Base-by-base conservation (phyloP, 2,113 vertebrate species). In the Peromyscus polionotus region DNA sequence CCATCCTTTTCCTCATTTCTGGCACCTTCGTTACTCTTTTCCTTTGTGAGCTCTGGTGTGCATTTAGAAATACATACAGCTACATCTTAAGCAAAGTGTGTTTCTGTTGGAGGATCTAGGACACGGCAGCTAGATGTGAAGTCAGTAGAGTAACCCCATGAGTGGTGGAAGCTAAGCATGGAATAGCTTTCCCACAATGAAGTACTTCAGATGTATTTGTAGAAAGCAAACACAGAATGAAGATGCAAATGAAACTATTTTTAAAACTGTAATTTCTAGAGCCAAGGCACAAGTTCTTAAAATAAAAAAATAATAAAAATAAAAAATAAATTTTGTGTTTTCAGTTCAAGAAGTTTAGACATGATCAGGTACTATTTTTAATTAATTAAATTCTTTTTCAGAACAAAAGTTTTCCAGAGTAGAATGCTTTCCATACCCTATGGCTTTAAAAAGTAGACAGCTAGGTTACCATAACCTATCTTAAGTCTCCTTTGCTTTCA, bases 291-390 rank as follows among this genome's bases (percentile, higher is more conserved):
- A 87, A 68, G 36, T 77, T 39, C 42, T 42, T 51, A 81, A 84
- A 96, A 76, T 63, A n/a, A 63, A 84, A 84, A 54, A 95, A 51
- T 51, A 51, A 51, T 51, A 51, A 51, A 51, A 51, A 51, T 51
- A 75, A 80, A 72, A 6, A 65, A 72, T 36, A 59, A 59, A 26
- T 24, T 91, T n/a, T 28, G 63, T 77, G 3, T 87, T 95, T 95
- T 93, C 73, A 91, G 88, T n/a, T 67, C 39, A 48, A 93, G n/a
- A 91, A 89, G 91, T 80, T 94, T 94, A 87, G 68, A 96, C 81
- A 88, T 93, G 70, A 79, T 84, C 68, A 87, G 63, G 19, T 91
- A 92, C 89, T 90, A 89, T 89, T 96, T 97, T 96, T 70, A 91
- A 97, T 96, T 95, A 9, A 20, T 72, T 65, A 19, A 70, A 36